These are phyloP conservation scores for Molossus alvarezi DNA, from an alignment of 2,797 vertebrate species.

Conservation along the genomic window DNA sequence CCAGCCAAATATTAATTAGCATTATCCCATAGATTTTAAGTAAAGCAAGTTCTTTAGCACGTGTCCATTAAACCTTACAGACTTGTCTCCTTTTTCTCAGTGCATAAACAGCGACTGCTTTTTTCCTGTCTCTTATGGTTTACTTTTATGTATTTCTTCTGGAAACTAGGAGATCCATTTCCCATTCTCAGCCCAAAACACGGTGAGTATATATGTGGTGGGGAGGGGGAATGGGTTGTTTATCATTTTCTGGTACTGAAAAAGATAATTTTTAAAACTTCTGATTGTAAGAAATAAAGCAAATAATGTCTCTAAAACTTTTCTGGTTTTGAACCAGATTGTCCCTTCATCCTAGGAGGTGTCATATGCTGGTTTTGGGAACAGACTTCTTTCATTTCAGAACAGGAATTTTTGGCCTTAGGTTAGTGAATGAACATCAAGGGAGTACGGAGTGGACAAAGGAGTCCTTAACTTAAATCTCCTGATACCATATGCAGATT, in stretches of 20 bases:
- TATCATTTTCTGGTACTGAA: constrained; percentile 49
- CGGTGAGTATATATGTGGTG: constrained; percentile 90
- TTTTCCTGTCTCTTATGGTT: constrained; percentile 98
- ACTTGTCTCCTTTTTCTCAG: constrained; percentile 87
- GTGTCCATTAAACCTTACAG: background rate
- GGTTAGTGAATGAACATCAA: constrained; percentile 32
- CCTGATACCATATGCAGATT: background rate
- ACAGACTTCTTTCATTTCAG: background rate
- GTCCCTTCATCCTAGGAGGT: constrained; percentile 15
- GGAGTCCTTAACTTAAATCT: background rate
- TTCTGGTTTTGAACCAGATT: constrained; percentile 52
- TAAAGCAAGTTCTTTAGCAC: background rate
- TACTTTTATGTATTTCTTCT: constrained; percentile 99
- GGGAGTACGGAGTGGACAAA: background rate
- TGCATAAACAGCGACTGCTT: constrained; percentile 96
- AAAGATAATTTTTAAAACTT: background rate
- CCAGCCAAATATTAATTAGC: background rate
- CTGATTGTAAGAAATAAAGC: background rate
- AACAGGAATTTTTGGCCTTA: constrained; percentile 20
- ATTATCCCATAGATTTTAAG: background rate
- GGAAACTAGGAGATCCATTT: constrained; percentile 99
- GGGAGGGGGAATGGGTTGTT: background rate
- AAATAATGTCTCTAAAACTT: constrained; percentile 62
- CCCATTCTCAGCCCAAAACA: constrained; percentile 99
- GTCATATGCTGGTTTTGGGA: constrained; percentile 50